Base-by-base conservation (phyloP, 1,140 invertebrate species). In the Drosophila pandora region DNA sequence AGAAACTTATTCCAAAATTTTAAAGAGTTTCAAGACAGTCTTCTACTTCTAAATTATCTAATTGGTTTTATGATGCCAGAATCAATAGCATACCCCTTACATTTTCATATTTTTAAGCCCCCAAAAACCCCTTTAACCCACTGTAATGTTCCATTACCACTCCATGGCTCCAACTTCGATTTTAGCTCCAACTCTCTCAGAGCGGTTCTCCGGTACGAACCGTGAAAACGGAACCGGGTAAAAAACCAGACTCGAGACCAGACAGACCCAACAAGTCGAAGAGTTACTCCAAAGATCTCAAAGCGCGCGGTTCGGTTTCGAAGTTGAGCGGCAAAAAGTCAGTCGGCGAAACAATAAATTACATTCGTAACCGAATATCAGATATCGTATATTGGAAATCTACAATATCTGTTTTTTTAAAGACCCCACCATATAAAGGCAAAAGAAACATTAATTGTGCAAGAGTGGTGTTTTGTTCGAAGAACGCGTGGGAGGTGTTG, bases 211-310 rank as follows among this genome's bases (percentile, higher is more conserved):
- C 34, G 34, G 12, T 37, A 12, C 34, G 10, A 37, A 17, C 17
- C 17, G 17, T 17, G 17, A 17, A 17, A 17, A 37, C 4, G 34
- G 34, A 37, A 28, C 25, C 25, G 25, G 25, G 25, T 10, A 37
- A 12, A 12, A 37, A n/a, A 37, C 34, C 34, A 12, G 34, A 37
- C 34, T n/a, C 10, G 34, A n/a, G 10, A 2, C 34, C 32, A 9
- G 9, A 7, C 34, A 37, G 10, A 2, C 34, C 32, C 7, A 34
- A 7, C 34, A 37, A 3, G 34, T 37, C 34, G 10, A 12, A 37
- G 34, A 12, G 34, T 87, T 88, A 87, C 88, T 82, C 75, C 83
- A 82, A 28, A 28, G 82, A 87, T 87, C 82, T 87, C 82, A 85
- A 71, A 81, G 74, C 69, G 82, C 55, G 63, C 78, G 74, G 64